A percentile compares a stretch with the other conserved stretches of the same genome.
phyloP scores from a whole-genome alignment of 2,888 invertebrate species.

The Autographa pulchrina region DNA sequence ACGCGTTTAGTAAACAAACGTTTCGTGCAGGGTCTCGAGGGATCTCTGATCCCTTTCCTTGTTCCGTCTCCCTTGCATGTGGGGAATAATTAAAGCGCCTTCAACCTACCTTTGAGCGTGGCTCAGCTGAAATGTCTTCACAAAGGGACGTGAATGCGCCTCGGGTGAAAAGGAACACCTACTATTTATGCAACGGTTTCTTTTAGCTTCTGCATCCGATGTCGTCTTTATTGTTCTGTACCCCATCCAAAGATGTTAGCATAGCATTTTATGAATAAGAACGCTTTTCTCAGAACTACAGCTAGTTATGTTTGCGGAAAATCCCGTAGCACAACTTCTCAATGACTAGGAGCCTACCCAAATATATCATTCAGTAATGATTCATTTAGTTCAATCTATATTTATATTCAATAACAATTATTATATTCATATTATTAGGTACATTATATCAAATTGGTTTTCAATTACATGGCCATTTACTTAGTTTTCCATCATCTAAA shows the following conservation, averaged over 20 bases:
- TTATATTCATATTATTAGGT: no score
- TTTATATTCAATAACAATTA: not conserved
- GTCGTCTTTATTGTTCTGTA: slow-evolving; percentile 39
- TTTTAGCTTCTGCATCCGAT: slow-evolving; percentile 49
- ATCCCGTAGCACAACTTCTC: slow-evolving; percentile 13
- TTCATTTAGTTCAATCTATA: not conserved
- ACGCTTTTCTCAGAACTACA: slow-evolving; percentile 19
- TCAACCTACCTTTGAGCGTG: slow-evolving; percentile 77
- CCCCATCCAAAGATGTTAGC: slow-evolving; percentile 21
- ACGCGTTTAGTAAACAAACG: slow-evolving; percentile 68
- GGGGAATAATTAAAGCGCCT: slow-evolving; percentile 83
- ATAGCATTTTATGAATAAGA: slow-evolving; percentile 23
- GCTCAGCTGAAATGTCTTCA: slow-evolving; percentile 75
- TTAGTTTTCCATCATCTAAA: not conserved
- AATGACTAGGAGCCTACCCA: not conserved
- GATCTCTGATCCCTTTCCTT: slow-evolving; percentile 66
- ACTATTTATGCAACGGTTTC: slow-evolving; percentile 68
- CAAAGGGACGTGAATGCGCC: slow-evolving; percentile 78
- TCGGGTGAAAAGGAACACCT: slow-evolving; percentile 76
- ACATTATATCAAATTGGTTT: not conserved
- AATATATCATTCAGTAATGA: not conserved
- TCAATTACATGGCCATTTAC: not conserved
- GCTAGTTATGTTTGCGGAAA: slow-evolving; percentile 14
- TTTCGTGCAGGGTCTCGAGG: slow-evolving; percentile 62
- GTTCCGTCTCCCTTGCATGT: slow-evolving; percentile 68